Evolutionary conservation across 1,140 invertebrate genomes (phyloP).

Genomic region (Octopus sinensis): DNA sequence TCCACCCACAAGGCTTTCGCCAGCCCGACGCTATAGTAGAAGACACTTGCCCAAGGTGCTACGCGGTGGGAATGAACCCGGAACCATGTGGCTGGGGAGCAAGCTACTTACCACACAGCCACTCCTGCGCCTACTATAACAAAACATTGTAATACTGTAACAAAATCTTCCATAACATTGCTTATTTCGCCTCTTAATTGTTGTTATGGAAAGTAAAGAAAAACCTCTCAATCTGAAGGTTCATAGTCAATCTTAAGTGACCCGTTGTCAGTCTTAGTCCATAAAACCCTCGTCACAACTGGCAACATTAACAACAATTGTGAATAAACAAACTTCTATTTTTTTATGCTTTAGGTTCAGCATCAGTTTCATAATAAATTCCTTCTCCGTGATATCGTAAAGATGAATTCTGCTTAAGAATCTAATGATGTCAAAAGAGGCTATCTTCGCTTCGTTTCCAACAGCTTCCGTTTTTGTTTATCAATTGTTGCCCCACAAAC

Average conservation of each 20-base stretch:
- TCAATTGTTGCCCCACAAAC: constrained; percentile 1
- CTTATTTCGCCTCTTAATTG: no score
- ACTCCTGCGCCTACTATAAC: no score
- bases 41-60: no score
- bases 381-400: background rate
- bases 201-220: no score
- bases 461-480: background rate
- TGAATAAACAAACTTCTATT: background rate
- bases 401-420: constrained; percentile 5
- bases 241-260: background rate
- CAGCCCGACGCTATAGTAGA: no score
- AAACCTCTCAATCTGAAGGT: background rate
- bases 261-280: background rate
- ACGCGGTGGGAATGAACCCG: no score
- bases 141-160: no score
- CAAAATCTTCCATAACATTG: no score
- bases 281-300: constrained; percentile 4
- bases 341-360: background rate
- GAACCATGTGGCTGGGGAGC: no score
- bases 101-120: no score
- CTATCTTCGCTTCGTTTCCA: background rate
- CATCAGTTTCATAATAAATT: background rate
- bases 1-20: no score
- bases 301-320: constrained; percentile 7
- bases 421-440: background rate